Base-by-base conservation (phyloP, 2,113 vertebrate genomes). In the Antigone vipio region DNA sequence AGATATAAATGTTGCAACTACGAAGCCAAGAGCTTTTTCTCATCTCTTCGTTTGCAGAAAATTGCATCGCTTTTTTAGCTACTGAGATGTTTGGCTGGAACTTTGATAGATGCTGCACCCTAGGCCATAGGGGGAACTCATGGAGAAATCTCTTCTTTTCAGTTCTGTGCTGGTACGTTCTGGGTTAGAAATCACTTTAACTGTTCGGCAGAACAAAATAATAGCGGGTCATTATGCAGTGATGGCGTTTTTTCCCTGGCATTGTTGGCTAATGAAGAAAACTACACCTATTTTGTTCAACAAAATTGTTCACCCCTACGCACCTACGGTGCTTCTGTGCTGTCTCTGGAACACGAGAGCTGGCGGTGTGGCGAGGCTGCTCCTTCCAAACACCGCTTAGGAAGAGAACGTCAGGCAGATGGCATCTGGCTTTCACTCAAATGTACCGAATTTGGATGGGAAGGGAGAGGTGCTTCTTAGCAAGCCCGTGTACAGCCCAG, bases 331-430 rank as follows among this genome's bases (percentile, higher is more conserved):
- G 68, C 40, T 60, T 30, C 60, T 60, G 24, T 20, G 22, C 2
- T 21, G 22, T 34, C 34, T 45, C 20, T 0, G 2, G 11, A 22
- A 15, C 23, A 22, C 0, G 11, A 12, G 34, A 56, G 24, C 29
- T 52, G 72, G 24, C 40, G 49, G 2, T 44, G 17, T 9, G 32
- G 32, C 19, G 29, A n/a, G 45, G 20, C 38, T 9, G 2, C 34
- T 52, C 20, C 44, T 76, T 80, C 40, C 40, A 32, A 19, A 58
- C 42, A 32, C 35, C 1, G 0, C 26, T 6, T 9, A 12, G 15
- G 35, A 47, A 44, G 34, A 44, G 38, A 58, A 11, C 17, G 15
- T 10, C 27, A 20, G 49, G 58, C 50, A 64, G 42, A 9, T 34
- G 27, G 58, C 35, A 45, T 11, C 81, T 58, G 64, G 19, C 56